Evolutionary conservation across 2,113 vertebrate genomes (phyloP).

Genomic region (Colius striatus): DNA sequence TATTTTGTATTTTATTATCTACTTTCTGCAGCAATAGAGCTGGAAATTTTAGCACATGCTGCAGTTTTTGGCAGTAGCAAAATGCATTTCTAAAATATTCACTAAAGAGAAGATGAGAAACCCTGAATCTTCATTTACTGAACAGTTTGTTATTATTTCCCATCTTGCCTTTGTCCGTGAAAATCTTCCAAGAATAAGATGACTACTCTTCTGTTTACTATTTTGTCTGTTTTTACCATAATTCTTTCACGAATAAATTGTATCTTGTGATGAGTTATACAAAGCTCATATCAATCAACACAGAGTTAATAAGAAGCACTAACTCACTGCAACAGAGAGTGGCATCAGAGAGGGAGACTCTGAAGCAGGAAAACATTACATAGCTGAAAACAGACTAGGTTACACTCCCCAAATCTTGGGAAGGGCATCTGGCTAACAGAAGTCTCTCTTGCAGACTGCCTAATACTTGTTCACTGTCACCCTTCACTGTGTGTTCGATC

Average conservation of each 20-base stretch:
- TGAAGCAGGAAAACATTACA: background rate
- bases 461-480: background rate
- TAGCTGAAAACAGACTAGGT: background rate
- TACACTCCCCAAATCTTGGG: background rate
- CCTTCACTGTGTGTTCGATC: background rate
- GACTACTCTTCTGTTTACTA: background rate
- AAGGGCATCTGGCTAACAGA: background rate
- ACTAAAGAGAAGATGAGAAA: background rate
- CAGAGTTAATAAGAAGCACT: background rate
- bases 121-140: background rate
- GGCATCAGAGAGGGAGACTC: background rate
- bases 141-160: background rate
- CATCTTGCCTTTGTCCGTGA: conserved; percentile 10
- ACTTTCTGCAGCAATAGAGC: background rate
- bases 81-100: conserved; percentile 34
- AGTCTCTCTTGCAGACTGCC: background rate
- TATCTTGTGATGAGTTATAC: background rate
- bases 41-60: background rate
- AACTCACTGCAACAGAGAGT: background rate
- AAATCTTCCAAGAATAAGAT: background rate
- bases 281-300: background rate
- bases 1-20: background rate
- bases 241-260: background rate
- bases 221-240: background rate
- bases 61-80: background rate